Base-by-base conservation (phyloP, 2,113 vertebrate species). In the Oostethus manadensis region DNA sequence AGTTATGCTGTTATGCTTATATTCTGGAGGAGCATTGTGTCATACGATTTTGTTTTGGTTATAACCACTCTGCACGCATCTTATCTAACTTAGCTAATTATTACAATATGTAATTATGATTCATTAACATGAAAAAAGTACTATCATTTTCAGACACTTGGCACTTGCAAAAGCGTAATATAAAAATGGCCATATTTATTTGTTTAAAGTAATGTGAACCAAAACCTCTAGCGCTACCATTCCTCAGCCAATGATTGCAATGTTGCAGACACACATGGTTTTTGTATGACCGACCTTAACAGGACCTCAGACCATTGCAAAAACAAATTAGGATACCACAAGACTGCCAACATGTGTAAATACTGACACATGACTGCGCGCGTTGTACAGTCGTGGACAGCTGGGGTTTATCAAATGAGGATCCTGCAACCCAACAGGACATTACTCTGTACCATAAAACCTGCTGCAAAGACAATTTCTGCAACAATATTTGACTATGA, bases 331-430 rank as follows among this genome's bases (percentile, higher is more conserved):
- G 17, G 49, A 1, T 2, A 5, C 49, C 33, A 4, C n/a, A 40
- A 15, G 51, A 15, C 51, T 40, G 47, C 18, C 43, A 49, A 44
- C 6, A 33, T 16, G 42, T 20, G 48, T 56, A 18, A 23, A 45
- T 21, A 1, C 0, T n/a, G 61, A 3, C 54, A 80, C 78, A 66
- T 23, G 8, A 20, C 15, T 10, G 7, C 10, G 42, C 17, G 29
- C 3, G 10, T 54, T 56, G 53, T 68, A 16, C 69, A 44, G 51
- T 48, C 63, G 20, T 29, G 10, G 29, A 20, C 35, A 44, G 48
- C 21, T 57, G 22, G 15, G 77, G 51, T 80, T 81, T 83, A 73
- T 68, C 51, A 70, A 78, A 38, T n/a, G 46, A 64, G 44, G 71
- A 58, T 76, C 57, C 51, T 18, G 26, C 14, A 43, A 40, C 13